phyloP scores from a whole-genome alignment of 2,888 invertebrate genomes.

The Tridacna crocea region DNA sequence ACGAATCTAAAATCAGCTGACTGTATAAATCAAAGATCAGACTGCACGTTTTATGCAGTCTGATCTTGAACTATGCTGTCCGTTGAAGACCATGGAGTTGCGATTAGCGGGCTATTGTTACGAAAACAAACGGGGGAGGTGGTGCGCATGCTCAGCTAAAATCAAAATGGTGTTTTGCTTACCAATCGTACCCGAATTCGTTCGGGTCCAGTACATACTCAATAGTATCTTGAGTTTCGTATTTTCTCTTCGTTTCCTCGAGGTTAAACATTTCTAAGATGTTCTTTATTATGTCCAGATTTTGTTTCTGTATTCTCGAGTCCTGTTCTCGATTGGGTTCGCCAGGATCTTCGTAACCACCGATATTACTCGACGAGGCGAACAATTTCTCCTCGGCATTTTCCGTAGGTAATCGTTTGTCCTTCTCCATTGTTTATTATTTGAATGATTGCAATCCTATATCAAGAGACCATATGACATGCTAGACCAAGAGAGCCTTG shows the following conservation, averaged over 20 bases:
- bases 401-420: constrained; percentile 14
- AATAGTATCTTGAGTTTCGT: constrained; percentile 55
- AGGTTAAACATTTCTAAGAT: constrained; percentile 61
- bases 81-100: no score
- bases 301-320: constrained; percentile 40
- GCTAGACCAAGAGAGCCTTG: no score
- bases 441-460: no score
- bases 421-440: constrained; percentile 5
- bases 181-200: constrained; percentile 64
- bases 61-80: no score
- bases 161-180: constrained; percentile 12
- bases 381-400: constrained; percentile 36
- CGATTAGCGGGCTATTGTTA: no score
- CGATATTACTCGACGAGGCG: constrained; percentile 45
- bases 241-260: constrained; percentile 61
- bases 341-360: constrained; percentile 13
- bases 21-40: no score
- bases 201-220: constrained; percentile 63
- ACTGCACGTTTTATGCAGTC: no score
- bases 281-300: constrained; percentile 52
- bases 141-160: no score
- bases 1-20: no score
- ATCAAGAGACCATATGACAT: no score
- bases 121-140: no score
- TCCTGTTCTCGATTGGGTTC: constrained; percentile 37